phyloP scores from a whole-genome alignment of 2,888 invertebrate species.

The Brachylomia viminalis region DNA sequence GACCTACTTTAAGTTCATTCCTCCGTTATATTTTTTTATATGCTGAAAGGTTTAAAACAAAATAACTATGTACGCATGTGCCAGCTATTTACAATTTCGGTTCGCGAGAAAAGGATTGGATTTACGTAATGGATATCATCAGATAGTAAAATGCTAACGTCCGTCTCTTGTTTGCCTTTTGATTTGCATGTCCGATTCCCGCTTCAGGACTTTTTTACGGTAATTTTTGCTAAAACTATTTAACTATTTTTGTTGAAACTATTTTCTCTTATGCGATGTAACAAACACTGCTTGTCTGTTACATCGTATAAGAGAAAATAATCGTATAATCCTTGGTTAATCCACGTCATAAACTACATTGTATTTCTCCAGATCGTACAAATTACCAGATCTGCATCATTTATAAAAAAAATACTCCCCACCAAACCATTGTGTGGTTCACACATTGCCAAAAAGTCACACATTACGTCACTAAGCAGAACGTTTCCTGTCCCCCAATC shows the following conservation, averaged over 20 bases:
- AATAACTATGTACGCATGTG: constrained; percentile 10
- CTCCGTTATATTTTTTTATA: constrained; percentile 34
- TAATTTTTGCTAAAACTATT: background rate
- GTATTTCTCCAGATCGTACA: background rate
- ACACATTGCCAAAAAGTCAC: constrained; percentile 21
- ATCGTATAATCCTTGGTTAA: background rate
- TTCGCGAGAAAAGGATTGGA: background rate
- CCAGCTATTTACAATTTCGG: background rate
- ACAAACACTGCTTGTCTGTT: background rate
- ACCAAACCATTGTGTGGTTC: constrained; percentile 1
- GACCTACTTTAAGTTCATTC: constrained; percentile 63
- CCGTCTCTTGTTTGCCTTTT: background rate
- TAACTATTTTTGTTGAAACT: background rate
- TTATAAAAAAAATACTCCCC: too few species aligned
- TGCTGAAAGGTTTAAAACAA: constrained; percentile 29
- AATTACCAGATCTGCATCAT: background rate
- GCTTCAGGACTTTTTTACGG: background rate
- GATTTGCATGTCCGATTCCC: background rate
- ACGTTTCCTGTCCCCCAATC: constrained; percentile 50
- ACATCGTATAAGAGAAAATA: background rate
- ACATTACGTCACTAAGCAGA: constrained; percentile 41
- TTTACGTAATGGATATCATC: constrained; percentile 16
- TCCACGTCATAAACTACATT: background rate
- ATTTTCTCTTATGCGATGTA: background rate
- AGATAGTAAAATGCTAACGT: background rate